Conservation (phyloP, 2,797 vertebrate genomes). For the Acrossocheilus fasciatus region DNA sequence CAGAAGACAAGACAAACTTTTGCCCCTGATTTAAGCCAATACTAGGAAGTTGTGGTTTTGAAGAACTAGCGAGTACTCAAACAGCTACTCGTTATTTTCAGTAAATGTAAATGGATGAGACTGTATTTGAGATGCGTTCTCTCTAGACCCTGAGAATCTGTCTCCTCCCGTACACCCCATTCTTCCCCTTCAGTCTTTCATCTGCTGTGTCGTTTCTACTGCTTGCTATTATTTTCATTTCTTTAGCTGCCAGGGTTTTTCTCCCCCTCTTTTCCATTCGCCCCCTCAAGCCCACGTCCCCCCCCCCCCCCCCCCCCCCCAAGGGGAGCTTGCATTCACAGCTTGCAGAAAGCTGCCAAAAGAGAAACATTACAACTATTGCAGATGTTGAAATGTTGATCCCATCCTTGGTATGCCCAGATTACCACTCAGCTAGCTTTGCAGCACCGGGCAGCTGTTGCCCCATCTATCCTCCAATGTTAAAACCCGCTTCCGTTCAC, state of each 20-base stretch:
- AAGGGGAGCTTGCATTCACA: conserved; percentile 75
- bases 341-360: conserved; percentile 78
- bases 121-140: neutral
- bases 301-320: conserved; percentile 54
- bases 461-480: conserved; percentile 61
- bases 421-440: conserved; percentile 74
- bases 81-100: neutral
- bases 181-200: conserved; percentile 74
- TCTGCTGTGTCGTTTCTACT: conserved; percentile 67
- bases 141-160: conserved; percentile 58
- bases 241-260: conserved; percentile 79
- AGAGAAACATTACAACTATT: conserved; percentile 82
- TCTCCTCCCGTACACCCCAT: conserved; percentile 57
- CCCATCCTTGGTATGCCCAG: conserved; percentile 76
- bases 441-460: conserved; percentile 78
- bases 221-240: conserved; percentile 79
- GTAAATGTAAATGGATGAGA: neutral
- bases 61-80: neutral
- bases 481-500: conserved; percentile 42
- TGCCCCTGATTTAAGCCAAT: neutral
- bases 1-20: neutral
- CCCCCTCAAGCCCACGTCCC: conserved; percentile 74
- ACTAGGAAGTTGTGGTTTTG: neutral
- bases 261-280: conserved; percentile 65
- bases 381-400: conserved; percentile 88